A percentile compares a stretch with the other conserved stretches of the same genome.
Evolutionary conservation across 2,797 vertebrate species (phyloP).

Genomic region (Chloroceryle amazona): DNA sequence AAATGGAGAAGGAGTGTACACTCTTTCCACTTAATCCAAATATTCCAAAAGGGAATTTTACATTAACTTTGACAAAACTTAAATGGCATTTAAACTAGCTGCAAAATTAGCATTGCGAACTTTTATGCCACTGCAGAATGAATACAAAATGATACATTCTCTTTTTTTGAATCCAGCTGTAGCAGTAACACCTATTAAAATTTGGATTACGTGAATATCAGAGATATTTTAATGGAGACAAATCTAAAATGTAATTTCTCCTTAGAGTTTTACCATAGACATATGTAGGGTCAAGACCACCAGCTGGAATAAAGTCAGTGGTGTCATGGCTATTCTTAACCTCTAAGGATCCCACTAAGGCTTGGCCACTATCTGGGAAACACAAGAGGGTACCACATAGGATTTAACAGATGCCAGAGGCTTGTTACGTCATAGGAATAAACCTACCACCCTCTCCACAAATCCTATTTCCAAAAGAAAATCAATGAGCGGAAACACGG

Average conservation of each 20-base stretch:
- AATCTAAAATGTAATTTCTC: not conserved
- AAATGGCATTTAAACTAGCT: not conserved
- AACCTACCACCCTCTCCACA: not conserved
- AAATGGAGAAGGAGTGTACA: not conserved
- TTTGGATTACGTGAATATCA: not conserved
- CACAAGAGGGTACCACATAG: not conserved
- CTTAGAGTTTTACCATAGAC: not conserved
- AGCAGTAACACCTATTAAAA: not conserved
- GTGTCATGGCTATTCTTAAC: rapidly evolving
- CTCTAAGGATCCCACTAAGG: not conserved
- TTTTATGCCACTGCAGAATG: not conserved
- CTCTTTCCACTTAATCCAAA: not conserved
- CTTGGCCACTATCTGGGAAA: not conserved
- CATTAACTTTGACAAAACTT: not conserved
- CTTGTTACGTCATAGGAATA: not conserved
- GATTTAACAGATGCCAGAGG: not conserved
- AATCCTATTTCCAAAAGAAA: not conserved
- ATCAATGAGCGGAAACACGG: not conserved
- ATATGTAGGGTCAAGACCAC: not conserved
- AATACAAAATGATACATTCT: not conserved
- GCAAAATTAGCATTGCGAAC: not conserved
- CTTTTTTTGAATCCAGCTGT: not conserved
- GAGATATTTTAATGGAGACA: not conserved
- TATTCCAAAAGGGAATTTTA: not conserved
- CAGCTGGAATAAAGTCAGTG: not conserved